Percentiles rank a stretch among this genome's conserved stretches.
These are phyloP conservation scores for Morinoia aosen DNA, from an alignment of 2,888 invertebrate genomes.

Conservation along the genomic window DNA sequence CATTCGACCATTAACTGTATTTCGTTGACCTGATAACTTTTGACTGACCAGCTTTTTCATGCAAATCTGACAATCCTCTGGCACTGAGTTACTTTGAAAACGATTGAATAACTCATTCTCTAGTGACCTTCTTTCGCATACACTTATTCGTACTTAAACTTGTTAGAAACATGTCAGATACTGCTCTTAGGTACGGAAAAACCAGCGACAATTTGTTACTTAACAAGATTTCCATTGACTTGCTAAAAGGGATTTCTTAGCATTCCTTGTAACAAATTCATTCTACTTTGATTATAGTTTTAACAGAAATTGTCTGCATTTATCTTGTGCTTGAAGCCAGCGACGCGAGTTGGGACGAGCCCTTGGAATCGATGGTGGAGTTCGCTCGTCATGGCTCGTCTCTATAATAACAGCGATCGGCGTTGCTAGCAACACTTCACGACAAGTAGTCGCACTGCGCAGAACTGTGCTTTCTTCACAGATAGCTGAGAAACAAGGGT, in stretches of 20 bases:
- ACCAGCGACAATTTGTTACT: background rate
- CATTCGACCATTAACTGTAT: background rate
- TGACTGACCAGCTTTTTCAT: background rate
- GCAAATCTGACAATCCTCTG: background rate
- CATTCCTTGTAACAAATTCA: background rate
- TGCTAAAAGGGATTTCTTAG: background rate
- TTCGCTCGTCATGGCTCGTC: background rate
- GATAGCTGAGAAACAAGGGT: background rate
- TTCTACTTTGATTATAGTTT: background rate
- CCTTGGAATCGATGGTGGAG: background rate
- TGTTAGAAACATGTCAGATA: background rate
- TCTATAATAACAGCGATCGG: slow-evolving; percentile 19
- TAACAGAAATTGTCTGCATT: background rate
- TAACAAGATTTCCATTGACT: background rate
- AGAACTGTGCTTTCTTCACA: background rate
- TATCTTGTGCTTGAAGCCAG: background rate
- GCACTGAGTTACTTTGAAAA: background rate
- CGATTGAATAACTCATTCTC: background rate
- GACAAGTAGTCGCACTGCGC: background rate
- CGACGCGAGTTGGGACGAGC: background rate
- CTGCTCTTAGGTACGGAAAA: background rate
- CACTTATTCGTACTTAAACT: background rate
- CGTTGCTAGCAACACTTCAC: slow-evolving; percentile 21
- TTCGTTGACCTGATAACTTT: background rate
- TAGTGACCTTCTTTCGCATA: slow-evolving; percentile 8